Evolutionary conservation across 2,888 invertebrate genomes (phyloP).

Genomic region (Pammene fasciana): DNA sequence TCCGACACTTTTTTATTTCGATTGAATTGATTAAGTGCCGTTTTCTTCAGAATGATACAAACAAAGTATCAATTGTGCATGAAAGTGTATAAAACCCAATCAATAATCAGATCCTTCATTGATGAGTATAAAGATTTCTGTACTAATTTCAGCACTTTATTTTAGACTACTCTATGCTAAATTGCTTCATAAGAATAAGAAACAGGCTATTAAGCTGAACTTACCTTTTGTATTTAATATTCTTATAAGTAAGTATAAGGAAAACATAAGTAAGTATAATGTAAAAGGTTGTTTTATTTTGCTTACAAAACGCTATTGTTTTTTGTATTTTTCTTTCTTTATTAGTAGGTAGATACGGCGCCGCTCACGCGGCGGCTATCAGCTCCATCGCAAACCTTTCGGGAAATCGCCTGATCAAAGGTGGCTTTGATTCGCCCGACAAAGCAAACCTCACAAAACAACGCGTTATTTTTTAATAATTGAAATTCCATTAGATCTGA

Average conservation of each 20-base stretch:
- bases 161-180: too few species aligned
- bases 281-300: conserved; percentile 5
- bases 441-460: conserved; percentile 43
- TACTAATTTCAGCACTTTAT: too few species aligned
- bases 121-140: too few species aligned
- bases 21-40: background rate
- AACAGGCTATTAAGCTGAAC: too few species aligned
- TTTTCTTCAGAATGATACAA: background rate
- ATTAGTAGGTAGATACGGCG: conserved; percentile 10
- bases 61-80: background rate
- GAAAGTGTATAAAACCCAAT: too few species aligned
- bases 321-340: conserved; percentile 13
- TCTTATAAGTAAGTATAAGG: background rate
- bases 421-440: conserved; percentile 58
- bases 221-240: background rate
- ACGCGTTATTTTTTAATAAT: conserved; percentile 1
- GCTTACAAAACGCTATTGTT: background rate
- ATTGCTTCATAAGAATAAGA: too few species aligned
- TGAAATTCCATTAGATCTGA: background rate
- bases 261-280: background rate
- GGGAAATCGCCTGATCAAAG: conserved; percentile 56
- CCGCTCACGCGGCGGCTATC: conserved; percentile 33
- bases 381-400: conserved; percentile 42
- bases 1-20: background rate
- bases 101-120: too few species aligned